A percentile compares a stretch with the other conserved stretches of the same genome.
phyloP scores from a whole-genome alignment of 2,888 invertebrate species.

The Scaptomyza cyrtandrae region DNA sequence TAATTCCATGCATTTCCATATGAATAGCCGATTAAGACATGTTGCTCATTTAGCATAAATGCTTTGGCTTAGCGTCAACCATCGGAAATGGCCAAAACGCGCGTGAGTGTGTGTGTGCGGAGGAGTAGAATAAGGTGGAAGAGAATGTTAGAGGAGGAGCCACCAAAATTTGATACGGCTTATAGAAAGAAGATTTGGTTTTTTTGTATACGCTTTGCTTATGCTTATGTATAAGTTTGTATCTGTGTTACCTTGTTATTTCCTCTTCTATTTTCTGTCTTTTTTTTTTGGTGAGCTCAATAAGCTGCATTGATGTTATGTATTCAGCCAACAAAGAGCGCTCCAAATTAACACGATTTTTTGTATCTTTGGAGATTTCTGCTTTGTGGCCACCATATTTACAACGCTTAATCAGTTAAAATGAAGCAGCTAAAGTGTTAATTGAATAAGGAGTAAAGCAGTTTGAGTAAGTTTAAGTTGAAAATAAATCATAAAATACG shows the following conservation, averaged over 20 bases:
- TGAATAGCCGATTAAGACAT: conserved; percentile 77
- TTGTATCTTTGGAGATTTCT: conserved; percentile 11
- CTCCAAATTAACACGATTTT: conserved; percentile 51
- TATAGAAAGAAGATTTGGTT: conserved; percentile 28
- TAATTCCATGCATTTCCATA: conserved; percentile 75
- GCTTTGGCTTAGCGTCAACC: conserved; percentile 39
- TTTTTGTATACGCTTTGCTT: conserved; percentile 11
- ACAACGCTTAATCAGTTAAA: conserved; percentile 22
- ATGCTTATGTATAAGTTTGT: conserved; percentile 7
- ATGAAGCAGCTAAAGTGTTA: conserved; percentile 2
- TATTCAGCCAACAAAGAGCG: conserved; percentile 26
- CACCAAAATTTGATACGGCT: conserved; percentile 43
- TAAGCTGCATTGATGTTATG: conserved; percentile 21
- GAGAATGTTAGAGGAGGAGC: not conserved
- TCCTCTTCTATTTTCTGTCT: not conserved
- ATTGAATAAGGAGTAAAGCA: not conserved
- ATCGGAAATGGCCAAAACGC: conserved; percentile 48
- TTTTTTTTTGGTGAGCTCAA: conserved; percentile 11
- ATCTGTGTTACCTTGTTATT: conserved; percentile 16
- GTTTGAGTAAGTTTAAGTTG: not conserved
- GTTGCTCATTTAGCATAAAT: conserved; percentile 70
- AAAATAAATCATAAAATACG: not conserved
- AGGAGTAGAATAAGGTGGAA: not conserved
- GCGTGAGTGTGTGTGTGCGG: conserved; percentile 22
- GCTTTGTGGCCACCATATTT: conserved; percentile 12